These are phyloP conservation scores for Caenorhabditis becei DNA, from an alignment of 2,888 invertebrate species.

Conservation along the genomic window DNA sequence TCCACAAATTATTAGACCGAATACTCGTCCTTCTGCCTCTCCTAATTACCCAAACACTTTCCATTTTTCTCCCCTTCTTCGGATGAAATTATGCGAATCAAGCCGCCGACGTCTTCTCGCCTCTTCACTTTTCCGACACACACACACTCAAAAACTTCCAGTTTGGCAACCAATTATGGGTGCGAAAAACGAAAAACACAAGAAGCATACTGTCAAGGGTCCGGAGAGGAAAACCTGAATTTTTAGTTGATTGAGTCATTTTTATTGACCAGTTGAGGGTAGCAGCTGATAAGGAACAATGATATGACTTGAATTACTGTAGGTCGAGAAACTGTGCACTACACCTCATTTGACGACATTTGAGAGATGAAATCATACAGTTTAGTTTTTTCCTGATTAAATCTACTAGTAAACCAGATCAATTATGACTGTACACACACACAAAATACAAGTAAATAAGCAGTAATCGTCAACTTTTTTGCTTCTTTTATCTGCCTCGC, in stretches of 20 bases:
- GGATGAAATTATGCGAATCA: constrained; percentile 35
- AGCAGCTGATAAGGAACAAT: too few relatives aligned
- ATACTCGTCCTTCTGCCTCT: background rate
- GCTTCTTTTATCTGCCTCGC: constrained; percentile 32
- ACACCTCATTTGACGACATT: too few relatives aligned
- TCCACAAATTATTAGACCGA: background rate
- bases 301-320: too few relatives aligned
- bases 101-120: constrained; percentile 11
- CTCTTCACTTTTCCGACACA: background rate
- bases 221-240: background rate
- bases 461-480: constrained; percentile 27
- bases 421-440: constrained; percentile 6
- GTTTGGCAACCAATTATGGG: constrained; percentile 41
- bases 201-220: background rate
- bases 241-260: too few relatives aligned
- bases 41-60: constrained; percentile 11
- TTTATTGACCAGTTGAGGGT: too few relatives aligned
- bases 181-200: constrained; percentile 16
- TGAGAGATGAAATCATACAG: too few relatives aligned
- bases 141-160: constrained; percentile 31
- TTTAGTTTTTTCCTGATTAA: too few relatives aligned
- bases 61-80: constrained; percentile 4
- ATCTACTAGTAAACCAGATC: constrained; percentile 11
- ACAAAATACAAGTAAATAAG: constrained; percentile 44
- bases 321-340: too few relatives aligned